Base-by-base conservation (phyloP, 2,113 vertebrate species). In the Sturnus vulgaris region DNA sequence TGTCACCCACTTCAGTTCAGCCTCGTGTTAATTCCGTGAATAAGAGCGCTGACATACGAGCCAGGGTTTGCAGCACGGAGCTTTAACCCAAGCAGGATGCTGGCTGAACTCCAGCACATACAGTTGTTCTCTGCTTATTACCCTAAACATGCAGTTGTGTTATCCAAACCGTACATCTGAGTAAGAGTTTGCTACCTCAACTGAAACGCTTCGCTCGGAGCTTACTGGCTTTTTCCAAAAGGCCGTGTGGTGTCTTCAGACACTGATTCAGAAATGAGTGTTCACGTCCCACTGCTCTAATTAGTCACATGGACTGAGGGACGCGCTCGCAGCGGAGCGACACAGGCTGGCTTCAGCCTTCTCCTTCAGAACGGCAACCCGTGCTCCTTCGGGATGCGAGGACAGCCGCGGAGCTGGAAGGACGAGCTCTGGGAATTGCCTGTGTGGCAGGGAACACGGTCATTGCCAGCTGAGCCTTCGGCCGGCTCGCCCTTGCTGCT, bases 221-320 rank as follows among this genome's bases (percentile, higher is more conserved):
- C 81, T 96, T 47, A 56, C 65, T 90, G 2, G 71, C 66, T 86
- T 78, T 90, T 92, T 81, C 80, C 76, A 12, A 75, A 57, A 75
- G 53, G 65, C 5, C 39, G 33, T 27, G 66, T 16, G 95, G 69
- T 89, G 57, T 47, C 76, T 65, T 72, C 93, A 91, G 84, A 55
- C 69, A 44, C 89, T 92, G 96, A 95, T 92, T 96, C 96, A 95
- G 81, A 85, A 89, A 87, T 85, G 94, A 92, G 57, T 95, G 87
- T 92, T 70, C 27, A 1, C 73, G 68, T 82, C 91, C 89, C 33
- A 5, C 49, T 17, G 73, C 49, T 87, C 79, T 61, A 16, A 53
- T 93, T 33, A 82, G 66, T 79, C 92, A 79, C 70, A 15, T 0
- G 65, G 49, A 22, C 2, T 0, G n/a, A 44, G 65, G 11, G 49